Percentiles rank a stretch among this genome's conserved stretches.
Evolutionary conservation across 2,888 invertebrate species (phyloP).

Genomic region (Uropetala carovei): DNA sequence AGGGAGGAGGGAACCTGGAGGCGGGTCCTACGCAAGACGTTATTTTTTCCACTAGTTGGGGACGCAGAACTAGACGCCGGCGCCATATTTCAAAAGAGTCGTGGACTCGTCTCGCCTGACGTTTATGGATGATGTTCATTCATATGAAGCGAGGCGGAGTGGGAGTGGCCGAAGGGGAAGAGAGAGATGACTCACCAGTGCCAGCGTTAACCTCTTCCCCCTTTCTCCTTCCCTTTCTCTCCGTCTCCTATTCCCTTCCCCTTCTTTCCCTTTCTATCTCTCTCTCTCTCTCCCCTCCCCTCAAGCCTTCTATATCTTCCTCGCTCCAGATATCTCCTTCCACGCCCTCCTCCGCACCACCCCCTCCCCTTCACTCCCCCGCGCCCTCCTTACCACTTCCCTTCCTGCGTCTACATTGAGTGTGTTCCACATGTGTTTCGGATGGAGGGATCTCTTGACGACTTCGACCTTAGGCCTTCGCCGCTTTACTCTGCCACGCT

Average conservation of each 20-base stretch:
- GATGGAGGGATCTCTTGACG: conserved; percentile 1
- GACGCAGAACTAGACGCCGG: not conserved
- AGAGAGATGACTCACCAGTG: conserved; percentile 13
- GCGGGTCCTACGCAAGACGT: not conserved
- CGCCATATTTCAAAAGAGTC: conserved; percentile 25
- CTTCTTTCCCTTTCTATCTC: too few relatives aligned
- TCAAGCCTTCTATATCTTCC: conserved; percentile 9
- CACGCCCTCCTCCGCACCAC: not conserved
- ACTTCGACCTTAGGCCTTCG: conserved; percentile 14
- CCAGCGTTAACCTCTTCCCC: not conserved
- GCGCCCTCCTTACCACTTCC: too few relatives aligned
- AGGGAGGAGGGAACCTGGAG: too few relatives aligned
- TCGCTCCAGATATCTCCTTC: conserved; percentile 35
- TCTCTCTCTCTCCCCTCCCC: not conserved
- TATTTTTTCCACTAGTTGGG: not conserved
- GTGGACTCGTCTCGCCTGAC: not conserved
- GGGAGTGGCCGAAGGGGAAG: conserved; percentile 1
- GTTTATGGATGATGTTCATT: conserved; percentile 35
- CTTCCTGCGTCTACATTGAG: not conserved
- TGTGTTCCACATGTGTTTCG: conserved; percentile 21
- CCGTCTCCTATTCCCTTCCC: too few relatives aligned
- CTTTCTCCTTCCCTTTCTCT: too few relatives aligned
- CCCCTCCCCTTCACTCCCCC: too few relatives aligned
- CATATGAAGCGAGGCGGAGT: conserved; percentile 12
- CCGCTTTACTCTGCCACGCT: not conserved